Conservation (phyloP, 2,113 vertebrate genomes). For the Colaptes auratus region DNA sequence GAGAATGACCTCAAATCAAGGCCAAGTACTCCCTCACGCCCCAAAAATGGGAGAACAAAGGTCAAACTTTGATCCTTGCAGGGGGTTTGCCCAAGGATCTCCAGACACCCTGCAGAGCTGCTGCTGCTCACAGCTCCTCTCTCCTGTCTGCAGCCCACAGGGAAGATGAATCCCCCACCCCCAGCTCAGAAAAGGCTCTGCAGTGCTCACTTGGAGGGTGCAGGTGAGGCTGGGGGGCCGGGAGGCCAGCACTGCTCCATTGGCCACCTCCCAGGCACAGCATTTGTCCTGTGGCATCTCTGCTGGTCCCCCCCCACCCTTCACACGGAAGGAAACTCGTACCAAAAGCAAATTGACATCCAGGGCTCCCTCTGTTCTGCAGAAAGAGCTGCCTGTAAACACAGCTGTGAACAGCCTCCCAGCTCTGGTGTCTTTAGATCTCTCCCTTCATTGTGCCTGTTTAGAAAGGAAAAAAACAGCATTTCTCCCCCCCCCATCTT, state of each 20-base stretch:
- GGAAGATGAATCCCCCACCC: not conserved
- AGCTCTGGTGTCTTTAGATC: not conserved
- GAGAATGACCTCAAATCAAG: not conserved
- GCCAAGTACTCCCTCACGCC: not conserved
- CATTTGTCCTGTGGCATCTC: not conserved
- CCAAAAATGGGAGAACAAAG: not conserved
- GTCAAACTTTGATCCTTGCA: not conserved
- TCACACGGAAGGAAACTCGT: not conserved
- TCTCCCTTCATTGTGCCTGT: not conserved
- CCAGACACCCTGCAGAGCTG: not conserved
- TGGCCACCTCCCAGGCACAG: not conserved
- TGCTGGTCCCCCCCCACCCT: not conserved
- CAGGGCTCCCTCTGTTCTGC: not conserved
- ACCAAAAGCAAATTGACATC: not conserved
- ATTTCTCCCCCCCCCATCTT: not conserved
- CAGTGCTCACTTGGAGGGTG: not conserved
- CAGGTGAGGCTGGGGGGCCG: not conserved
- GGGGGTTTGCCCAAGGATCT: not conserved
- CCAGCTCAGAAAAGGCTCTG: not conserved
- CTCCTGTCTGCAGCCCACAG: not conserved
- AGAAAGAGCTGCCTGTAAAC: slow-evolving; percentile 51
- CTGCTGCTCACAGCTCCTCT: not conserved
- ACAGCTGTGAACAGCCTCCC: not conserved
- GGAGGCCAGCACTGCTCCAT: rapidly evolving
- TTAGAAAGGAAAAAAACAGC: not conserved